Evolutionary conservation across 2,888 invertebrate genomes (phyloP).

Genomic region (Acleris literana): DNA sequence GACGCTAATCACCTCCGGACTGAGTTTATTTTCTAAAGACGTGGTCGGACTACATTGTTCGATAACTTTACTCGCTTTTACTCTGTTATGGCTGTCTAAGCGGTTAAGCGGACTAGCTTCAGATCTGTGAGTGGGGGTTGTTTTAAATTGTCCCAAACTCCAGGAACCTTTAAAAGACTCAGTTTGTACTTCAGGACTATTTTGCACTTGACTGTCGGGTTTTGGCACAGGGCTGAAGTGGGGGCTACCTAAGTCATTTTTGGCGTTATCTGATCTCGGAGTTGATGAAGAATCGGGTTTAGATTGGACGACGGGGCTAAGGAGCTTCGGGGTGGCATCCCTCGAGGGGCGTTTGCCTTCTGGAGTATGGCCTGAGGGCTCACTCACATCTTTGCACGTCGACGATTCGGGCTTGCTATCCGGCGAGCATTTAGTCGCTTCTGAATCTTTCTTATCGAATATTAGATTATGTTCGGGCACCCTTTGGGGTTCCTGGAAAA

Average conservation of each 20-base stretch:
- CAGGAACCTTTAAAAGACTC: conserved; percentile 69
- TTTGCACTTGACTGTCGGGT: conserved; percentile 77
- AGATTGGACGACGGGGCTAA: conserved; percentile 71
- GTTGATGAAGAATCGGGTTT: conserved; percentile 77
- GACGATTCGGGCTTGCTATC: conserved; percentile 59
- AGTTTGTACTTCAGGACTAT: conserved; percentile 69
- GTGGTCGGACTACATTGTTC: conserved; percentile 80
- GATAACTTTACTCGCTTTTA: conserved; percentile 70
- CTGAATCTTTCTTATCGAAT: conserved; percentile 50
- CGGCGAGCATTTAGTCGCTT: conserved; percentile 56
- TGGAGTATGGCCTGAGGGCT: conserved; percentile 46
- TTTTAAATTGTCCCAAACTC: conserved; percentile 74
- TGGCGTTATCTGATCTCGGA: conserved; percentile 66
- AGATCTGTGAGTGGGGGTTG: conserved; percentile 74
- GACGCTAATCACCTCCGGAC: conserved; percentile 65
- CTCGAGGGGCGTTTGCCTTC: conserved; percentile 56
- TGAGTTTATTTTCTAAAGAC: conserved; percentile 74
- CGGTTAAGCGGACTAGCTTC: conserved; percentile 77
- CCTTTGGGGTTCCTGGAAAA: conserved; percentile 74
- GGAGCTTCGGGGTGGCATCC: conserved; percentile 62
- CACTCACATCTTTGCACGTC: conserved; percentile 51
- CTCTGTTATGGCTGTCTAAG: conserved; percentile 69
- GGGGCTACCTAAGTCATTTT: conserved; percentile 68
- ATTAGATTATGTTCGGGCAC: conserved; percentile 56
- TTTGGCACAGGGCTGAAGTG: conserved; percentile 75